Base-by-base conservation (phyloP, 1,140 invertebrate species). In the Trissolcus basalis region DNA sequence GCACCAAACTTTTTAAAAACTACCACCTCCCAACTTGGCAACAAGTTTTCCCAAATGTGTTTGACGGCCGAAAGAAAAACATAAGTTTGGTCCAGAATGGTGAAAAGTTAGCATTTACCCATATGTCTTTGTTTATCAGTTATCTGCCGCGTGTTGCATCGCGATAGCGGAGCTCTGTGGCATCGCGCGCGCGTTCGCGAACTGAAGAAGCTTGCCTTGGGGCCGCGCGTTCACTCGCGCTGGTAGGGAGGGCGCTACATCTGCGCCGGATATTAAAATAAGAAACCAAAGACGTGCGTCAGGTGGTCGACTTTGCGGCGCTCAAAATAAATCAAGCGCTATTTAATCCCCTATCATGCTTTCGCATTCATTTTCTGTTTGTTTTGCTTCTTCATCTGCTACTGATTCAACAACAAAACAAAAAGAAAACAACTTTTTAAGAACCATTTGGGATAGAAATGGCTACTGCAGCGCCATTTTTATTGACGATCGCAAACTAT, bases 131-230 rank as follows among this genome's bases (percentile, higher is more conserved):
- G 69, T 72, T 65, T 65, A 65, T 59, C 53, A 41, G 1, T 64
- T 44, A 54, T 54, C 48, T 16, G 44, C 33, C 19, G 4, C 14
- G 33, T 0, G 12, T 51, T 13, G 14, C 43, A 50, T 61, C 10
- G 39, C 64, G 51, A 48, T 51, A 48, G 35, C 27, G 5, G 16
- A 35, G 51, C 12, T 60, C 47, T 7, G 44, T 43, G 9, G 11
- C 9, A n/a, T 11, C 36, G 27, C 53, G 63, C 71, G 56, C 63
- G 50, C 56, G 56, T 51, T 63, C 27, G 41, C 63, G 51, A 19
- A 74, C 72, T 84, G 69, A 79, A 80, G 76, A 71, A 54, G 71
- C 67, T 81, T 54, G 81, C 77, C 78, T 83, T 83, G 77, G 41
- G 60, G 58, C 70, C 43, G 54, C 27, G 27, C 43, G 45, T 71